Evolutionary conservation across 1,140 invertebrate species (phyloP).

Genomic region (Orius insidiosus): DNA sequence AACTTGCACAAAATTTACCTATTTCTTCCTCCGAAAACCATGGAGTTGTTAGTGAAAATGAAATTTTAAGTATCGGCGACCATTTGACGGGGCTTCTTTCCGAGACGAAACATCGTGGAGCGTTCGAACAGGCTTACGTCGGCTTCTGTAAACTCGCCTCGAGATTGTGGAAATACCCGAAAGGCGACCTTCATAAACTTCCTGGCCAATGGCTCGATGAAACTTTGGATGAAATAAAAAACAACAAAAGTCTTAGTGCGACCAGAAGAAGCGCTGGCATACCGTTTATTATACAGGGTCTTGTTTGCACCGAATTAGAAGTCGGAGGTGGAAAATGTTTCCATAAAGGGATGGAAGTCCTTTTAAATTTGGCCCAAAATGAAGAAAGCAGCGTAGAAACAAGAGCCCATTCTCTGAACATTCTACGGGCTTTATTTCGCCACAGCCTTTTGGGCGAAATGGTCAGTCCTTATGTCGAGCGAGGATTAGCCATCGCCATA

Average conservation of each 20-base stretch:
- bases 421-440: slow-evolving; percentile 60
- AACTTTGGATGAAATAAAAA: slow-evolving; percentile 37
- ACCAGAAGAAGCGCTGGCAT: slow-evolving; percentile 81
- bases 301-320: slow-evolving; percentile 50
- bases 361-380: slow-evolving; percentile 32
- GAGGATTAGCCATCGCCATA: slow-evolving; percentile 45
- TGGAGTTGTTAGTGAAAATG: slow-evolving; percentile 23
- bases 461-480: slow-evolving; percentile 48
- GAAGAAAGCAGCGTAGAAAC: slow-evolving; percentile 26
- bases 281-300: slow-evolving; percentile 70
- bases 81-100: slow-evolving; percentile 53
- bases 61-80: slow-evolving; percentile 42
- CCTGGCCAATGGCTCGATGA: slow-evolving; percentile 53
- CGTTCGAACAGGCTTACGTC: slow-evolving; percentile 86
- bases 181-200: slow-evolving; percentile 36
- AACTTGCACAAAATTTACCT: slow-evolving; percentile 26
- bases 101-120: slow-evolving; percentile 80
- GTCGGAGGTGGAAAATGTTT: slow-evolving; percentile 35
- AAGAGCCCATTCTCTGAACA: slow-evolving; percentile 69
- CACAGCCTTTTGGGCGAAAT: slow-evolving; percentile 56
- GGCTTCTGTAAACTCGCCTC: slow-evolving; percentile 64
- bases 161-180: slow-evolving; percentile 39
- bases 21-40: slow-evolving; percentile 18
- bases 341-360: slow-evolving; percentile 36
- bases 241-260: slow-evolving; percentile 44